Evolutionary conservation across 2,113 vertebrate species (phyloP).

Genomic region (Pterocles burchelli): DNA sequence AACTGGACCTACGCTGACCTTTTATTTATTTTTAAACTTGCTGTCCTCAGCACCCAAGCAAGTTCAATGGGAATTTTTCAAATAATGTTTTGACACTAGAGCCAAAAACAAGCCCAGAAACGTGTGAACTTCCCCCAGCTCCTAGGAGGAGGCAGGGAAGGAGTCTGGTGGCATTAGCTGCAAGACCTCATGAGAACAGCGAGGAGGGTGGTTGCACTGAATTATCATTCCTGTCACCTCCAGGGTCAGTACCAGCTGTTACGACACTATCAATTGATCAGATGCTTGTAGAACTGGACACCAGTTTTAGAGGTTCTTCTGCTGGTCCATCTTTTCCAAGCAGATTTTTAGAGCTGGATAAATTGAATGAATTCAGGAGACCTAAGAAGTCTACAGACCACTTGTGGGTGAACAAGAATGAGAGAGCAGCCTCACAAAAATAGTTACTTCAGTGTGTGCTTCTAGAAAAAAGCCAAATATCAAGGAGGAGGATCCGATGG

Average conservation of each 20-base stretch:
- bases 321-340: neutral
- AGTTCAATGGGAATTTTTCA: neutral
- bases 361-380: neutral
- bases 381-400: neutral
- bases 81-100: neutral
- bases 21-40: neutral
- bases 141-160: neutral
- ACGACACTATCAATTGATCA: rapidly evolving
- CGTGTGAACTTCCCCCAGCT: neutral
- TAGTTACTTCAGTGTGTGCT: neutral
- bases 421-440: neutral
- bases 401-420: neutral
- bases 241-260: neutral
- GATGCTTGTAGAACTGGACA: neutral
- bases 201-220: neutral
- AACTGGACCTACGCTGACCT: neutral
- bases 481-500: neutral
- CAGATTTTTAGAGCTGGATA: neutral
- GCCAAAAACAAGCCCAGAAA: neutral
- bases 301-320: neutral
- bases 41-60: neutral
- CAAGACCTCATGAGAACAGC: neutral
- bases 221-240: neutral
- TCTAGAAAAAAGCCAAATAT: neutral
- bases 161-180: neutral